Evolutionary conservation across 2,888 invertebrate genomes (phyloP).

Genomic region (Myopa tessellatipennis): DNA sequence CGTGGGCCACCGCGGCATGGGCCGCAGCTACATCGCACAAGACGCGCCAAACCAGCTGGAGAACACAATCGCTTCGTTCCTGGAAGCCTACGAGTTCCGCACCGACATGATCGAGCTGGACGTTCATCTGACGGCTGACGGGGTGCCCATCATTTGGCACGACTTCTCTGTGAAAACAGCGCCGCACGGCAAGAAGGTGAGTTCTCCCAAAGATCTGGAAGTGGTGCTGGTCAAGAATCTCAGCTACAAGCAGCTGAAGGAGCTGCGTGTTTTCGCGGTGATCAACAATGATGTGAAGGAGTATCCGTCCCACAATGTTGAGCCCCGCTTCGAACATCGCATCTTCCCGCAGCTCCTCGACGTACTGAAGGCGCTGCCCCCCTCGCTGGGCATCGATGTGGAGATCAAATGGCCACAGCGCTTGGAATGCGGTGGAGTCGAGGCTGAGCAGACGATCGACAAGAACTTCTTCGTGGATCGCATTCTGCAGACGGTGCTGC

Average conservation of each 20-base stretch:
- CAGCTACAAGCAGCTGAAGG: constrained; percentile 87
- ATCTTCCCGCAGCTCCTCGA: constrained; percentile 93
- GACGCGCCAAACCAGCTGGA: constrained; percentile 80
- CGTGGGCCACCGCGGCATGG: constrained; percentile 95
- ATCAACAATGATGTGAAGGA: constrained; percentile 76
- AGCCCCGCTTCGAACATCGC: constrained; percentile 84
- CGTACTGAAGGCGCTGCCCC: constrained; percentile 83
- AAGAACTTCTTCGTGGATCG: constrained; percentile 92
- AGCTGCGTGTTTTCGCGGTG: constrained; percentile 87
- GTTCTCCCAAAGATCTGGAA: constrained; percentile 83
- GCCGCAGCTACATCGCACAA: constrained; percentile 81
- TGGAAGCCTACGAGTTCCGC: constrained; percentile 89
- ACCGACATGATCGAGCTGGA: constrained; percentile 99
- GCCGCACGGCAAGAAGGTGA: constrained; percentile 73
- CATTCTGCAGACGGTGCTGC: constrained; percentile 83
- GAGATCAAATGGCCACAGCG: constrained; percentile 98
- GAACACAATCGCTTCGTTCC: constrained; percentile 95
- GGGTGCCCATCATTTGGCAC: constrained; percentile 95
- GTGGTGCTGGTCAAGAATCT: constrained; percentile 94
- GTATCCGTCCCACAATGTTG: constrained; percentile 77
- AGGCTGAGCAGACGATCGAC: constrained; percentile 85
- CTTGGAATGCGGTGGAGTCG: constrained; percentile 83
- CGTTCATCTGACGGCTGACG: constrained; percentile 95
- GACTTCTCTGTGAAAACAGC: constrained; percentile 87
- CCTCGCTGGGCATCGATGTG: constrained; percentile 94